A percentile compares a stretch with the other conserved stretches of the same genome.
phyloP scores from a whole-genome alignment of 2,888 invertebrate genomes.

The Scaptomyza parva region DNA sequence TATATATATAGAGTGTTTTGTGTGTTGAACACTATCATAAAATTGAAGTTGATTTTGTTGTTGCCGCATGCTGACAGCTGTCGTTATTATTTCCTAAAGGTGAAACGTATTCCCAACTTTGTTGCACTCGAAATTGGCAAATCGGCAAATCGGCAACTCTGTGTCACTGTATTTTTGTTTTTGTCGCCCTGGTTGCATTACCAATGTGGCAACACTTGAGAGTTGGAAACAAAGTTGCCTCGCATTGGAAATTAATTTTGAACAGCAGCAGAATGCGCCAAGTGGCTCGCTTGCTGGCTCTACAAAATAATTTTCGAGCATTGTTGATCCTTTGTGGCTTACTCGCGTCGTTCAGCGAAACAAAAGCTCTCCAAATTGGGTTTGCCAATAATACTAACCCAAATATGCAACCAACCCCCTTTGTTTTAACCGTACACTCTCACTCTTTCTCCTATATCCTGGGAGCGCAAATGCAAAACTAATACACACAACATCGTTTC shows the following conservation, averaged over 20 bases:
- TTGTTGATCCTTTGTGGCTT: slow-evolving; percentile 81
- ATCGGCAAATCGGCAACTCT: slow-evolving; percentile 32
- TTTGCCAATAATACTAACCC: slow-evolving; percentile 67
- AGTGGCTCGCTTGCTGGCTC: slow-evolving; percentile 63
- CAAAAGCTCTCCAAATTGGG: slow-evolving; percentile 79
- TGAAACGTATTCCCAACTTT: slow-evolving; percentile 21
- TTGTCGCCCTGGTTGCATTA: slow-evolving; percentile 37
- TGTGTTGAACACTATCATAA: slow-evolving; percentile 48
- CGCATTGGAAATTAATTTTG: slow-evolving; percentile 64
- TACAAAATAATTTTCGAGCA: slow-evolving; percentile 74
- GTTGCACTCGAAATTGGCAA: slow-evolving; percentile 32
- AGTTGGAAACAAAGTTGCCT: slow-evolving; percentile 69
- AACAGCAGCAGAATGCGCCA: slow-evolving; percentile 33
- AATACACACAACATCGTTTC: slow-evolving; percentile 33
- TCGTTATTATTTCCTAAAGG: slow-evolving; percentile 45
- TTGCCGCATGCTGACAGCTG: slow-evolving; percentile 63
- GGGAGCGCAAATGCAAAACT: slow-evolving; percentile 68
- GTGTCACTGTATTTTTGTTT: slow-evolving; percentile 33
- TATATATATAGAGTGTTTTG: slow-evolving; percentile 6
- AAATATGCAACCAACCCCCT: slow-evolving; percentile 62
- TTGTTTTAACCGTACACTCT: slow-evolving; percentile 57
- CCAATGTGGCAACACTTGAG: slow-evolving; percentile 45
- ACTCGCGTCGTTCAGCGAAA: slow-evolving; percentile 73
- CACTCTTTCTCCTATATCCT: slow-evolving; percentile 49
- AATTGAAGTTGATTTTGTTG: slow-evolving; percentile 76